Percentiles rank a stretch among this genome's conserved stretches.
Evolutionary conservation across 2,888 invertebrate genomes (phyloP).

Genomic region (Diabrotica balteata): DNA sequence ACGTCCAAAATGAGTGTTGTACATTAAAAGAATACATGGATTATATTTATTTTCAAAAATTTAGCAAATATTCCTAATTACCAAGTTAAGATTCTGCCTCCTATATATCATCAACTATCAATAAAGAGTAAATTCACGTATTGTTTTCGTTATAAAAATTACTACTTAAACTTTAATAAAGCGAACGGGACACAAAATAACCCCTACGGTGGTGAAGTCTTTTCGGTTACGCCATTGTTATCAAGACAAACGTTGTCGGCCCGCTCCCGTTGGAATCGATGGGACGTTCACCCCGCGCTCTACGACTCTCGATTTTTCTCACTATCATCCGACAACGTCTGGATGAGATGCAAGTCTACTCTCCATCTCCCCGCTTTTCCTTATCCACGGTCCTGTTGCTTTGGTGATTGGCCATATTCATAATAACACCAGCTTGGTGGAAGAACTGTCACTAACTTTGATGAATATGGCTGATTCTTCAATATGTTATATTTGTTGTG

Average conservation of each 20-base stretch:
- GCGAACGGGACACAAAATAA: no score
- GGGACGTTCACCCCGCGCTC: constrained; percentile 45
- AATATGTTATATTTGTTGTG: constrained; percentile 32
- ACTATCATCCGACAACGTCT: constrained; percentile 30
- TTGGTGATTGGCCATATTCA: constrained; percentile 57
- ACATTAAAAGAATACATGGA: no score
- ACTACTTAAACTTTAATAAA: no score
- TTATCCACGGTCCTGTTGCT: constrained; percentile 37
- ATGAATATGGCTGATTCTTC: constrained; percentile 53
- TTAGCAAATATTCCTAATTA: no score
- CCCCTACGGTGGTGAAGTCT: no score
- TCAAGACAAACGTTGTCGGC: constrained; percentile 29
- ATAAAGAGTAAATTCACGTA: no score
- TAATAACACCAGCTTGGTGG: constrained; percentile 49
- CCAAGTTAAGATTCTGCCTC: no score
- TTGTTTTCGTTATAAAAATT: no score
- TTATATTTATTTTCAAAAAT: no score
- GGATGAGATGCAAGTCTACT: constrained; percentile 46
- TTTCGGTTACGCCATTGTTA: constrained; percentile 26
- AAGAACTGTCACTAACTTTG: constrained; percentile 40
- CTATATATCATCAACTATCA: no score
- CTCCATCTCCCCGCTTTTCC: constrained; percentile 22
- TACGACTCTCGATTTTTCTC: constrained; percentile 24
- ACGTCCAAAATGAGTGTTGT: no score
- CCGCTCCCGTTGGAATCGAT: constrained; percentile 46